These are phyloP conservation scores for Indri indri DNA, from an alignment of 2,113 vertebrate species.

Conservation along the genomic window DNA sequence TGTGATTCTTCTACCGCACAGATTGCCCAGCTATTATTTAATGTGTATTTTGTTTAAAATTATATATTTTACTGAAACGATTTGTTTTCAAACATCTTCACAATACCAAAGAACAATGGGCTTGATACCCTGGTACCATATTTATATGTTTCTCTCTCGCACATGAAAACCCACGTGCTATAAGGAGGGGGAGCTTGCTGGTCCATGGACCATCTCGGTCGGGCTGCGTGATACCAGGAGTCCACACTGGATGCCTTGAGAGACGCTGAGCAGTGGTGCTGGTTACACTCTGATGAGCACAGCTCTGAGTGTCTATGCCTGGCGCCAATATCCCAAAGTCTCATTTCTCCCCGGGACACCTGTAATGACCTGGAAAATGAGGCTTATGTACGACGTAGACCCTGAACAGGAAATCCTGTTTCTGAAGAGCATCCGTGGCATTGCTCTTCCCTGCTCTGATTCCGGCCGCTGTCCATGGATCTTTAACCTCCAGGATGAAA, in stretches of 20 bases:
- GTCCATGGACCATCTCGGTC: rapidly evolving
- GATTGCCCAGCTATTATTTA: rapidly evolving
- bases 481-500: not conserved
- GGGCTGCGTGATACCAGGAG: rapidly evolving
- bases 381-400: rapidly evolving
- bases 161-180: rapidly evolving
- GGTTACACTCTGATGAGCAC: no score
- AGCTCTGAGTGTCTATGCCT: rapidly evolving
- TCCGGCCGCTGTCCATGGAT: not conserved
- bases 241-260: rapidly evolving
- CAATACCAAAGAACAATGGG: no score
- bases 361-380: no score
- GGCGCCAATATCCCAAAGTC: rapidly evolving
- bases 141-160: not conserved
- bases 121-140: rapidly evolving
- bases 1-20: rapidly evolving
- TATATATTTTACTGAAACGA: not conserved
- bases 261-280: not conserved
- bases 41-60: rapidly evolving
- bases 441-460: not conserved
- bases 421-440: not conserved
- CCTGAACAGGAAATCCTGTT: not conserved
- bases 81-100: not conserved
- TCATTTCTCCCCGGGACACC: not conserved
- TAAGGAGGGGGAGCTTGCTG: rapidly evolving